Percentiles rank a stretch among this genome's conserved stretches.
Evolutionary conservation across 2,888 invertebrate genomes (phyloP).

Genomic region (Lasioglossum vierecki): DNA sequence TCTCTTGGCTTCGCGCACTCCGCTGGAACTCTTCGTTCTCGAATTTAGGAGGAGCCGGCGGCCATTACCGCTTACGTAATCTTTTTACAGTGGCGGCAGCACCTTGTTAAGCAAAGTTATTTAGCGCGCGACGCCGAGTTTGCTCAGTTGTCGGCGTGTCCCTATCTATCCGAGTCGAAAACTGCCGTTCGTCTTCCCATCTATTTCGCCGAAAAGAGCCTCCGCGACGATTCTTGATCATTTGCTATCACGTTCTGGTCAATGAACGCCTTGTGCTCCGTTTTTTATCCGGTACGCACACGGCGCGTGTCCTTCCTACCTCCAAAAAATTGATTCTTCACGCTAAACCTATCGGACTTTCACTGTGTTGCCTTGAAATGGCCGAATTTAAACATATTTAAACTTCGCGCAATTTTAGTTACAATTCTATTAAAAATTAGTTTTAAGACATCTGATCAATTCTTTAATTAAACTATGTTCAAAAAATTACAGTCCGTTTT

Average conservation of each 20-base stretch:
- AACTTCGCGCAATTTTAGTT: neutral
- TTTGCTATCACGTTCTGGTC: neutral
- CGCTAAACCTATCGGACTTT: neutral
- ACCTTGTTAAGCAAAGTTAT: slow-evolving; percentile 77
- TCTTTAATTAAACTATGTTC: too few relatives aligned
- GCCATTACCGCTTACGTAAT: slow-evolving; percentile 77
- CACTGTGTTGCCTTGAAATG: neutral
- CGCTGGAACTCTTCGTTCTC: slow-evolving; percentile 71
- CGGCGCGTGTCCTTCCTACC: neutral
- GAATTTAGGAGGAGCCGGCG: slow-evolving; percentile 76
- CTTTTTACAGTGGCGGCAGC: slow-evolving; percentile 73
- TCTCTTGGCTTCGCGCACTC: slow-evolving; percentile 57
- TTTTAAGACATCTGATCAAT: too few relatives aligned
- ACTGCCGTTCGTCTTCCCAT: slow-evolving; percentile 5
- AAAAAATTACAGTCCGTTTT: too few relatives aligned
- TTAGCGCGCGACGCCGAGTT: slow-evolving; percentile 67
- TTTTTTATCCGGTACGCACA: neutral
- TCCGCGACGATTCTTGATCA: neutral
- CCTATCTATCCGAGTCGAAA: slow-evolving; percentile 26
- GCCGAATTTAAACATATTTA: neutral
- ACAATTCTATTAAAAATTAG: too few relatives aligned
- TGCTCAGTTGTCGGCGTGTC: slow-evolving; percentile 20
- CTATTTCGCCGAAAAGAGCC: slow-evolving; percentile 12
- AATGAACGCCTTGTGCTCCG: neutral
- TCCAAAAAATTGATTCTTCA: neutral